Conservation (phyloP, 2,888 invertebrate species). For the Parnassius orleans region DNA sequence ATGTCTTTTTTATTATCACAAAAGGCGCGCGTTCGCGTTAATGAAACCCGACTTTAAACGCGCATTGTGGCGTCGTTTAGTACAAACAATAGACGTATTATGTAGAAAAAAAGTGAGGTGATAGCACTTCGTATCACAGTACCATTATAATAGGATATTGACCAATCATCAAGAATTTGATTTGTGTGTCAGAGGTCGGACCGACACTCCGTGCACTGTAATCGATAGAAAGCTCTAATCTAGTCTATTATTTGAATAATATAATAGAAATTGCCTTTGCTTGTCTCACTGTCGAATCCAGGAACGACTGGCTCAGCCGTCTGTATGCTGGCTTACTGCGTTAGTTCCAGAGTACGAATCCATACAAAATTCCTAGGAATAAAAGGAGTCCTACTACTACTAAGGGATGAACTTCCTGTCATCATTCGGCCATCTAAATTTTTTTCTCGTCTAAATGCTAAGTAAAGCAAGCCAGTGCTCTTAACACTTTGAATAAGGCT, state of each 20-base stretch:
- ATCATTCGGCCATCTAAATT: too few relatives aligned
- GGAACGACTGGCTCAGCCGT: neutral
- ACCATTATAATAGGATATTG: slow-evolving; percentile 52
- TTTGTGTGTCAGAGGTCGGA: slow-evolving; percentile 53
- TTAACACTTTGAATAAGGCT: too few relatives aligned
- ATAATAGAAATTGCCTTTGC: slow-evolving; percentile 33
- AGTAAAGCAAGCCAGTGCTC: too few relatives aligned
- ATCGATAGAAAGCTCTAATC: slow-evolving; percentile 61
- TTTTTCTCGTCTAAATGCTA: too few relatives aligned
- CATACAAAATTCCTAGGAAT: too few relatives aligned
- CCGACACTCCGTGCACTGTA: slow-evolving; percentile 36
- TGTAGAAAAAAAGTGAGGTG: slow-evolving; percentile 59
- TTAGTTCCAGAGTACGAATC: too few relatives aligned
- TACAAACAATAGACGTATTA: slow-evolving; percentile 73
- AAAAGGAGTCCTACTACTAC: too few relatives aligned
- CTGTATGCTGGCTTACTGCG: too few relatives aligned
- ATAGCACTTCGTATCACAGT: slow-evolving; percentile 58
- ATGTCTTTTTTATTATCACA: slow-evolving; percentile 23
- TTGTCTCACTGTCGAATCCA: slow-evolving; percentile 4
- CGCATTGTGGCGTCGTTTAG: slow-evolving; percentile 56
- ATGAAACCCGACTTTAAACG: slow-evolving; percentile 43
- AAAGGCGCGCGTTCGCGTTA: slow-evolving; percentile 29
- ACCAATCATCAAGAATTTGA: slow-evolving; percentile 60
- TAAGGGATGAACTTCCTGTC: too few relatives aligned
- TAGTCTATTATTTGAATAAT: slow-evolving; percentile 49